Percentiles rank a stretch among this genome's conserved stretches.
Conservation (phyloP, 2,888 invertebrate genomes). For the Torymus aiolomorphi region DNA sequence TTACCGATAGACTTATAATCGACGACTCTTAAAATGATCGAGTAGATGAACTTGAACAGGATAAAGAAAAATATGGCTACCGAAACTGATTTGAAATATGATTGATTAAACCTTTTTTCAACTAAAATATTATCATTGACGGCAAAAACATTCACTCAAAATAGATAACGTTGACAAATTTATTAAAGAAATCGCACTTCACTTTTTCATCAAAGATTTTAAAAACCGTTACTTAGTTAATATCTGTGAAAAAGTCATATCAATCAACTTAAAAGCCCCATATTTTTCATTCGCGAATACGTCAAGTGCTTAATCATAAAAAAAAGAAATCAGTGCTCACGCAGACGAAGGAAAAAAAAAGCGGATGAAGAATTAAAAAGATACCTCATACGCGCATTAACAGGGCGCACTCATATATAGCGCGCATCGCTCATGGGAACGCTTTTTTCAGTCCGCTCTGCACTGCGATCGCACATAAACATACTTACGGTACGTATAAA, state of each 20-base stretch:
- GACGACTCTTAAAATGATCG: too few relatives aligned
- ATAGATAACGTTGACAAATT: too few relatives aligned
- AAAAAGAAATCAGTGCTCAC: slow-evolving; percentile 18
- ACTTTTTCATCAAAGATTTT: too few relatives aligned
- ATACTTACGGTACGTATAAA: slow-evolving; percentile 21
- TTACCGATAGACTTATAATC: too few relatives aligned
- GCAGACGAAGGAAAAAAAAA: not conserved
- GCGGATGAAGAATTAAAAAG: slow-evolving; percentile 7
- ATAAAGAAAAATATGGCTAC: too few relatives aligned
- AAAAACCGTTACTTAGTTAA: too few relatives aligned
- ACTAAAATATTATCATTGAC: too few relatives aligned
- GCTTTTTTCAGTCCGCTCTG: slow-evolving; percentile 21
- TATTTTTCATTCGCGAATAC: slow-evolving; percentile 20
- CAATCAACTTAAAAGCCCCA: slow-evolving; percentile 20
- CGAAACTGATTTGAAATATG: too few relatives aligned
- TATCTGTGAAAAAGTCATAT: slow-evolving; percentile 5
- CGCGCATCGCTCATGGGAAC: slow-evolving; percentile 32
- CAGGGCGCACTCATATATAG: not conserved
- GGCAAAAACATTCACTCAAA: too few relatives aligned
- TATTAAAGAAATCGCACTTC: too few relatives aligned
- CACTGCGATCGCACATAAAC: not conserved
- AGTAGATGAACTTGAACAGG: too few relatives aligned
- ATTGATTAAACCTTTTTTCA: too few relatives aligned
- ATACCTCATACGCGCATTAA: slow-evolving; percentile 22
- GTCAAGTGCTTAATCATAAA: slow-evolving; percentile 28